Conservation (phyloP, 2,888 invertebrate species). For the Agrochola macilenta region DNA sequence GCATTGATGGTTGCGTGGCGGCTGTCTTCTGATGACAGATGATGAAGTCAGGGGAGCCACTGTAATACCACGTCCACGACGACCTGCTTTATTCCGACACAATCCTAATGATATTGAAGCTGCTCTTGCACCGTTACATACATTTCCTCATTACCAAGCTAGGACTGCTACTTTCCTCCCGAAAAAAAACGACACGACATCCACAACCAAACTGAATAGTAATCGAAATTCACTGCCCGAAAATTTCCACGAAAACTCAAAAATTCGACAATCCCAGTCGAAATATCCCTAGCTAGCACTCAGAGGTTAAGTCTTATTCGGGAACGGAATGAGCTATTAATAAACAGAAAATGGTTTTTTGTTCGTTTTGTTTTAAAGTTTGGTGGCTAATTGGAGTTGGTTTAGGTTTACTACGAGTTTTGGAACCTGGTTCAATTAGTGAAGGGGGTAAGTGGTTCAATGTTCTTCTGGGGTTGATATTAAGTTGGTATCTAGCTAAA, state of each 20-base stretch:
- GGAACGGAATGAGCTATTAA: slow-evolving; percentile 56
- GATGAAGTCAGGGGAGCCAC: no score
- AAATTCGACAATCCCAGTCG: slow-evolving; percentile 37
- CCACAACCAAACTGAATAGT: neutral
- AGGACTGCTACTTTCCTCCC: neutral
- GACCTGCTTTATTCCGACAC: no score
- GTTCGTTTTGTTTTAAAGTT: slow-evolving; percentile 69
- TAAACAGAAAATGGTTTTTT: slow-evolving; percentile 65
- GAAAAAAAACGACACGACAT: slow-evolving; percentile 5
- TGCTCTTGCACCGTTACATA: neutral
- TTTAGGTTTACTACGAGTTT: slow-evolving; percentile 48
- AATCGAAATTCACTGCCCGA: slow-evolving; percentile 28
- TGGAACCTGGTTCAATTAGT: slow-evolving; percentile 51
- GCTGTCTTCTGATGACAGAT: no score
- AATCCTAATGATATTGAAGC: no score
- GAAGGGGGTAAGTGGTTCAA: slow-evolving; percentile 20
- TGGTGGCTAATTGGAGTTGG: slow-evolving; percentile 71
- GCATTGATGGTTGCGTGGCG: no score
- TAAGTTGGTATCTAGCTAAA: neutral
- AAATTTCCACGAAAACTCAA: slow-evolving; percentile 19
- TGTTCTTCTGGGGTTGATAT: slow-evolving; percentile 5
- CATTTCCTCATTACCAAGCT: neutral
- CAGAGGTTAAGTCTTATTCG: slow-evolving; percentile 58
- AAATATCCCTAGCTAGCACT: slow-evolving; percentile 65
- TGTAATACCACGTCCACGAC: no score